Conservation (phyloP, 2,888 invertebrate species). For the Zaprionus bogoriensis region DNA sequence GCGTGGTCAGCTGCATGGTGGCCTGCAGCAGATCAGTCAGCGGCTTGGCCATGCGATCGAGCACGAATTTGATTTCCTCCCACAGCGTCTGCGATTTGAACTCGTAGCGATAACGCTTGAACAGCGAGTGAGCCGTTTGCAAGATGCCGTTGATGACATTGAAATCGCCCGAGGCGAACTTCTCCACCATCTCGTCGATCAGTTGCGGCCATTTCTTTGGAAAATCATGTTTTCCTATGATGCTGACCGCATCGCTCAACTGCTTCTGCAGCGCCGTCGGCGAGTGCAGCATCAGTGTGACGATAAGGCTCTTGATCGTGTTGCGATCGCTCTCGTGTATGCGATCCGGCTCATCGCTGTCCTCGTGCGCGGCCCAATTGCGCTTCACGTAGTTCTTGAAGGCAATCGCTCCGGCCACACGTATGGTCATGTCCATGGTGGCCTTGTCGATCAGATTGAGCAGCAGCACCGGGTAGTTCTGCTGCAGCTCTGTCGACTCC, state of each 20-base stretch:
- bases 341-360: slow-evolving; percentile 89
- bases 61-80: slow-evolving; percentile 98
- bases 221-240: slow-evolving; percentile 98
- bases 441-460: slow-evolving; percentile 93
- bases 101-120: slow-evolving; percentile 97
- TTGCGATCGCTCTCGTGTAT: slow-evolving; percentile 91
- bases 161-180: slow-evolving; percentile 95
- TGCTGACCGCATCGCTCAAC: slow-evolving; percentile 96
- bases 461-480: slow-evolving; percentile 94
- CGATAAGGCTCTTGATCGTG: slow-evolving; percentile 92
- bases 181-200: slow-evolving; percentile 95
- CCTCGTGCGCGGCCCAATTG: slow-evolving; percentile 91
- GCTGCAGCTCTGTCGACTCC: slow-evolving; percentile 94
- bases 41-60: slow-evolving; percentile 96
- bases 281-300: slow-evolving; percentile 95
- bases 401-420: slow-evolving; percentile 95
- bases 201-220: slow-evolving; percentile 98
- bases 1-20: slow-evolving; percentile 91
- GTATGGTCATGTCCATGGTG: slow-evolving; percentile 90
- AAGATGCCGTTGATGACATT: slow-evolving; percentile 97
- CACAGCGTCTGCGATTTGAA: slow-evolving; percentile 97
- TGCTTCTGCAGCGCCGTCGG: slow-evolving; percentile 96
- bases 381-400: slow-evolving; percentile 98
- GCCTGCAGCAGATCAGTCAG: slow-evolving; percentile 96
- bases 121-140: slow-evolving; percentile 97